phyloP scores from a whole-genome alignment of 92 coral and sea anemone genomes.

The Scolanthus callimorphus region DNA sequence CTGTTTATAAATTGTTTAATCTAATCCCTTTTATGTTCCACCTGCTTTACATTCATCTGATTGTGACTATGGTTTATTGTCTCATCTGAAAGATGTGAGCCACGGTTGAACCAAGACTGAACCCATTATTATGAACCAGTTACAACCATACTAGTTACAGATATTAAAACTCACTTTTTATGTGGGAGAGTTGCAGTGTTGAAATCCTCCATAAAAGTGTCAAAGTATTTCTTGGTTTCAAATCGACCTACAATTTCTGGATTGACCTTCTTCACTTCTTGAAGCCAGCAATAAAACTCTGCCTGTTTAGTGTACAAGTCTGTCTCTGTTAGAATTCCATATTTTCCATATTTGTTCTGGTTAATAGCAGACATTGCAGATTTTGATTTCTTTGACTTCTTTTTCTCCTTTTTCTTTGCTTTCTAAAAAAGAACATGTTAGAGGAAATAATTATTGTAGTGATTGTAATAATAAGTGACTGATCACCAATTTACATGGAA shows the following conservation, averaged over 20 bases:
- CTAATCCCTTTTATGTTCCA: too few relatives aligned
- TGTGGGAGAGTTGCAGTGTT: slow-evolving; percentile 96
- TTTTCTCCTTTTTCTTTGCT: slow-evolving; percentile 31
- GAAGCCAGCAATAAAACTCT: slow-evolving; percentile 91
- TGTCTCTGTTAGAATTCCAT: slow-evolving; percentile 81
- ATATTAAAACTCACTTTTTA: slow-evolving; percentile 92
- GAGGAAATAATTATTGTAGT: too few relatives aligned
- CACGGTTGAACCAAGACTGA: too few relatives aligned
- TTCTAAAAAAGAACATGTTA: too few relatives aligned
- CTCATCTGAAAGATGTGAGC: too few relatives aligned
- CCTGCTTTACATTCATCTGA: too few relatives aligned
- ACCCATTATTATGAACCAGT: too few relatives aligned
- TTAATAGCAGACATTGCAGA: slow-evolving; percentile 48
- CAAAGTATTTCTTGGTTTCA: slow-evolving; percentile 91
- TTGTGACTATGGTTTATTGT: too few relatives aligned
- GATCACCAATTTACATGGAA: too few relatives aligned
- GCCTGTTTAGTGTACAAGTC: slow-evolving; percentile 92
- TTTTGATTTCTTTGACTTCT: slow-evolving; percentile 48
- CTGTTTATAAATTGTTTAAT: too few relatives aligned
- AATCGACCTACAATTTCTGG: slow-evolving; percentile 78
- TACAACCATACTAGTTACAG: too few relatives aligned
- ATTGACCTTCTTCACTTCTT: slow-evolving; percentile 73
- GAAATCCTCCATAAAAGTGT: slow-evolving; percentile 86
- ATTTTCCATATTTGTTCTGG: slow-evolving; percentile 90
- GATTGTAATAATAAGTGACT: too few relatives aligned